phyloP scores from a whole-genome alignment of 2,888 invertebrate genomes.

The Nemotelus pantherinus region DNA sequence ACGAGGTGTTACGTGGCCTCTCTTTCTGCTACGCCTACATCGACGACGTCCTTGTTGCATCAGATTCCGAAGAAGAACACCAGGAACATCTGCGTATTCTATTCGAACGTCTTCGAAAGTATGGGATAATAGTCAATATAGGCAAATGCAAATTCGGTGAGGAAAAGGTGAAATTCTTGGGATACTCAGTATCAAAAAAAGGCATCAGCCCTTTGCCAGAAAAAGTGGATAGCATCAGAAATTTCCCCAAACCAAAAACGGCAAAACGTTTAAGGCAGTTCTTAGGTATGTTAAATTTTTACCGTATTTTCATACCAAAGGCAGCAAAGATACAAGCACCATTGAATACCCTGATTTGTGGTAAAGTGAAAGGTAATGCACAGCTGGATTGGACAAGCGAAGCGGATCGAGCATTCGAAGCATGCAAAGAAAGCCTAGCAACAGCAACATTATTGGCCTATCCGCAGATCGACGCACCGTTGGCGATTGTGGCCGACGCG shows the following conservation, averaged over 20 bases:
- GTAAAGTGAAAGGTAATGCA: background rate
- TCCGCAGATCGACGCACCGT: no score
- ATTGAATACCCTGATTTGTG: background rate
- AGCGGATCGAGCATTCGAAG: background rate
- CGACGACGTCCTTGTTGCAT: constrained; percentile 55
- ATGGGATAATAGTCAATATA: constrained; percentile 51
- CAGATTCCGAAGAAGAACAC: constrained; percentile 51
- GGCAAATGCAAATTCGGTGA: constrained; percentile 51
- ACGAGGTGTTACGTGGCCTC: constrained; percentile 54
- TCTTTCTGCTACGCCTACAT: constrained; percentile 54
- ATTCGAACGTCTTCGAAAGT: constrained; percentile 51
- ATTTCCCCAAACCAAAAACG: constrained; percentile 40
- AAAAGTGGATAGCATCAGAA: constrained; percentile 31
- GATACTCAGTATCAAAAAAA: background rate
- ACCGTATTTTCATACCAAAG: background rate
- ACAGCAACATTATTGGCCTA: no score
- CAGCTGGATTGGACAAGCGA: background rate
- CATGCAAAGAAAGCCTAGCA: no score
- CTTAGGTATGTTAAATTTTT: constrained; percentile 70
- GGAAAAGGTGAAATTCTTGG: constrained; percentile 33
- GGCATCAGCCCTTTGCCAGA: constrained; percentile 37
- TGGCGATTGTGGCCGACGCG: no score
- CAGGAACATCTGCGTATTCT: constrained; percentile 51
- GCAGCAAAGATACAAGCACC: background rate
- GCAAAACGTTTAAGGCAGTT: constrained; percentile 39